Base-by-base conservation (phyloP, 1,140 invertebrate species). In the Zaprionus tsacasi region DNA sequence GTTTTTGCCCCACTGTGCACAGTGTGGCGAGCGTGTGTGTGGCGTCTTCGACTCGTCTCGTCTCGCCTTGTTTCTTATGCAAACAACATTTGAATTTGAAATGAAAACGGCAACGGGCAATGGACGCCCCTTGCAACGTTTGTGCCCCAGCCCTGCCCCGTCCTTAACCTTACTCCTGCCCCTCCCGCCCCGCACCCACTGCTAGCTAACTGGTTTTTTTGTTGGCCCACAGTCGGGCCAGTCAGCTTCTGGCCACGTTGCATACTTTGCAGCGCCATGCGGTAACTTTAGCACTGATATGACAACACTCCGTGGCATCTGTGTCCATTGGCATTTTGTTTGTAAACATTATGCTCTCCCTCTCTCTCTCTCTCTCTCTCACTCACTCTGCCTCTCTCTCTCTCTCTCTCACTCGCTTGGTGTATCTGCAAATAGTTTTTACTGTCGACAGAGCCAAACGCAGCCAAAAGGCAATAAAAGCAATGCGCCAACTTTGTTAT, bases 51-150 rank as follows among this genome's bases (percentile, higher is more conserved):
- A 33, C 30, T 33, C 72, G 66, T 40, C 68, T 85, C 45, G 45
- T 12, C 45, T 82, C 10, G 45, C n/a, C 45, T 50, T 70, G 73
- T 43, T 79, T 81, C 86, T 86, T 87, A 82, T 89, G 83, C 85
- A 88, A 88, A 88, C 80, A 89, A 71, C 81, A 88, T 88, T 89
- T 88, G 85, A 88, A 88, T 88, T 83, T 81, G 85, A 88, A 88
- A 88, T 88, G 83, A 88, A 88, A 88, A 70, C 67, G 74, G 82
- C 76, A 80, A 72, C 69, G 82, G 82, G 57, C 71, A 70, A 48
- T 70, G 63, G 21, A 21, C 21, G 21, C 21, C 63, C 50, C 54
- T 63, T 54, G 40, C 40, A 43, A 43, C 2, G 40, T 2, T 3
- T 6, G 2, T 10, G 45, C 45, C 21, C 21, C 2, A 21, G 21